Conservation (phyloP, 2,113 vertebrate genomes). For the Aldabrachelys gigantea region DNA sequence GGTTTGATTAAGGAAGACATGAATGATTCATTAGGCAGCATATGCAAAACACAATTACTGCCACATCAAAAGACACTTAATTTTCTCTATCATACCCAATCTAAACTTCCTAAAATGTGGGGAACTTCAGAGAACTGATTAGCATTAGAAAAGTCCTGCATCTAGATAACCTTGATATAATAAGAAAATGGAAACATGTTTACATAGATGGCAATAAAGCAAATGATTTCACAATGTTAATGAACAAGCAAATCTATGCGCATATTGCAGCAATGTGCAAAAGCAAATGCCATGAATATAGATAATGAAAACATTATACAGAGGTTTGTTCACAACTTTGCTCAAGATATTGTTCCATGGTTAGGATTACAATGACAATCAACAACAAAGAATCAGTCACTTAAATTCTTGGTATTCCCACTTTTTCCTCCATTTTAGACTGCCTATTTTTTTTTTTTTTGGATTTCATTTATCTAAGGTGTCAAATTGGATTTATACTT, state of each 20-base stretch:
- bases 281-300: not conserved
- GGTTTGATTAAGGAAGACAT: not conserved
- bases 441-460: fast-evolving
- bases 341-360: not conserved
- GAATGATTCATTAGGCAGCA: fast-evolving
- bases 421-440: not conserved
- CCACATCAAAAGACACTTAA: not conserved
- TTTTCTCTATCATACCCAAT: not conserved
- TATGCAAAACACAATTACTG: not conserved
- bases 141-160: conserved; percentile 16
- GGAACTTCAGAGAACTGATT: conserved; percentile 7
- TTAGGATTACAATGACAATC: fast-evolving
- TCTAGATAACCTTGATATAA: conserved; percentile 1
- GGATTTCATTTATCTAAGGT: not conserved
- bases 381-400: not conserved
- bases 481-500: not conserved
- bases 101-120: not conserved
- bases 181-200: conserved; percentile 15
- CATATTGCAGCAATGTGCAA: not conserved
- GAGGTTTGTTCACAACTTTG: not conserved
- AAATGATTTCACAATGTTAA: not conserved
- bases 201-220: not conserved
- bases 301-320: not conserved
- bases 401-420: not conserved
- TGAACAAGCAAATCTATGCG: conserved; percentile 6